A percentile compares a stretch with the other conserved stretches of the same genome.
These are phyloP conservation scores for Marisa cornuarietis DNA, from an alignment of 1,140 invertebrate genomes.

Conservation along the genomic window DNA sequence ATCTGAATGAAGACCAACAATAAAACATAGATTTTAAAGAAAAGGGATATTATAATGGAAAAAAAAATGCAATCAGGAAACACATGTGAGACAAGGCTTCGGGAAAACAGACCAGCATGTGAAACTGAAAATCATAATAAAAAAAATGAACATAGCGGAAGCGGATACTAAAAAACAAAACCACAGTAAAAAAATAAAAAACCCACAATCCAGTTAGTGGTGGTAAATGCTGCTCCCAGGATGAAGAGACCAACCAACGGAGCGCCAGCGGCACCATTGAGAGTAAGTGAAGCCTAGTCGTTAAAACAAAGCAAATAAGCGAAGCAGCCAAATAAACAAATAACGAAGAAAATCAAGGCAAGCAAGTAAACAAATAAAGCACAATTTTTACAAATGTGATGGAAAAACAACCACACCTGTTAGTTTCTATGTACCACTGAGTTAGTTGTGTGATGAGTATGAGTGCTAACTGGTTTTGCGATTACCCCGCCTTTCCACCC, in stretches of 20 bases:
- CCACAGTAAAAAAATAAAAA: background rate
- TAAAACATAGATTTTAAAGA: no score
- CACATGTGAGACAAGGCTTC: no score
- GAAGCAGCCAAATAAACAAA: background rate
- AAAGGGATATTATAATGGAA: no score
- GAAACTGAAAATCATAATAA: no score
- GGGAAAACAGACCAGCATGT: no score
- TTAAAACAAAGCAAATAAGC: slow-evolving; percentile 1
- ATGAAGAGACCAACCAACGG: slow-evolving; percentile 55
- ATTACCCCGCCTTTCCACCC: no score
- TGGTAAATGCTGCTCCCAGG: slow-evolving; percentile 47
- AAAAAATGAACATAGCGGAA: background rate
- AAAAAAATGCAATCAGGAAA: no score
- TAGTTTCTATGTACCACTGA: background rate
- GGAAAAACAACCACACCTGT: background rate
- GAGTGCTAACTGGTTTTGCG: no score
- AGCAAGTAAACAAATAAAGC: slow-evolving; percentile 1
- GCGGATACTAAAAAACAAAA: no score
- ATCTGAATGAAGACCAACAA: no score
- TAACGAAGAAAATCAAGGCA: slow-evolving; percentile 1
- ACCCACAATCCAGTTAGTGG: slow-evolving; percentile 54
- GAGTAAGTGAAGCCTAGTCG: slow-evolving; percentile 41
- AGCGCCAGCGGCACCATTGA: slow-evolving; percentile 51
- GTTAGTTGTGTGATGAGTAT: background rate
- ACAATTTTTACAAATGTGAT: background rate